Percentiles rank a stretch among this genome's conserved stretches.
Conservation (phyloP, 1,140 invertebrate species). For the Listronotus bonariensis region DNA sequence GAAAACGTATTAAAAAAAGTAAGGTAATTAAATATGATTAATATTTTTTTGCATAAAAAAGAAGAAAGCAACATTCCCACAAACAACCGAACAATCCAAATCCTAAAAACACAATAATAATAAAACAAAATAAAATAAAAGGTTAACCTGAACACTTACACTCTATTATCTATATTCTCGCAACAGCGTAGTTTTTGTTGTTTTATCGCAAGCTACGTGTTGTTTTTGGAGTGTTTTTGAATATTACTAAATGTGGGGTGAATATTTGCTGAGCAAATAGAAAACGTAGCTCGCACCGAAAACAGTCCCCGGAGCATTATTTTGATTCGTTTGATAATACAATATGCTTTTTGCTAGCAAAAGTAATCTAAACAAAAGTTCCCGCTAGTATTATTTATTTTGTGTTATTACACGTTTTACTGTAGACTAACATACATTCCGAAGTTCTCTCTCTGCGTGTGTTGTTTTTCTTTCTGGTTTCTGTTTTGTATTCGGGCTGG, state of each 20-base stretch:
- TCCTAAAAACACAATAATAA: no score
- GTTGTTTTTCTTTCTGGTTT: no score
- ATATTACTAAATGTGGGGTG: constrained; percentile 9
- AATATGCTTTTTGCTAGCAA: constrained; percentile 24
- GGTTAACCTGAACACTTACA: no score
- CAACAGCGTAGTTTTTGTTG: no score
- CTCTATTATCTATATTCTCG: no score
- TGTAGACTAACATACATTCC: neutral
- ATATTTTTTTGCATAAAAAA: no score
- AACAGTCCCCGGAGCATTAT: constrained; percentile 23
- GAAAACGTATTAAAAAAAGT: no score
- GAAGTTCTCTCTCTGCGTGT: neutral
- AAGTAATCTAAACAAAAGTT: constrained; percentile 31
- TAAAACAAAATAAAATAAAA: no score
- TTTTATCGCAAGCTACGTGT: constrained; percentile 5
- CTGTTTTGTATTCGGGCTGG: no score
- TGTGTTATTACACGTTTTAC: constrained; percentile 13
- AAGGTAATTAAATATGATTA: no score
- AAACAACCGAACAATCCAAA: no score
- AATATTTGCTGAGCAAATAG: constrained; percentile 22
- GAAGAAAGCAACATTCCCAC: no score
- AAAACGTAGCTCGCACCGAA: constrained; percentile 1
- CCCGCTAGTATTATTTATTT: constrained; percentile 32
- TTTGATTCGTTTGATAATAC: constrained; percentile 35
- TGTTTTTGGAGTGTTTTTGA: constrained; percentile 13